Evolutionary conservation across 2,113 vertebrate species (phyloP), one percentile per base, ranked within the genome.

Genomic region (Pachyramphus minor): DNA sequence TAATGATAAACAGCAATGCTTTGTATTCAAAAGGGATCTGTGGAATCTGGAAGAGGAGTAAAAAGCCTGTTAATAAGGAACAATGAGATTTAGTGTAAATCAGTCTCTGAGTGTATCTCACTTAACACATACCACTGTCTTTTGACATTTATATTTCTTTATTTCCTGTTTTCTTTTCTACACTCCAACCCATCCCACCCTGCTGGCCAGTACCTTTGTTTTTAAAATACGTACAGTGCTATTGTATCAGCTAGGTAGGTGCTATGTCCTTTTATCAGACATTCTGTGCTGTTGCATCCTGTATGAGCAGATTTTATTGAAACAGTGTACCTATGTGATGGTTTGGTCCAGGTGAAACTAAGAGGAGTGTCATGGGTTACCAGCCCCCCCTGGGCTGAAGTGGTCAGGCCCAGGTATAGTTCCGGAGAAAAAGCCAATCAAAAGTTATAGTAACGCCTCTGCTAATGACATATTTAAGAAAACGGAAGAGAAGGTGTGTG

Each of bases 151-250:
- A 6, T 4, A 81, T 67, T 75, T 77, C 45, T 84, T 52, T 56
- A 80, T 45, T 91, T 83, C 12, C 13, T 78, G 4, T 3, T 94
- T 89, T 68, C 19, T 59, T 74, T 53, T n/a, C 21, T 42, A 55
- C 41, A 62, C 4, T 3, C 11, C 2, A 2, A 8, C 9, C 14
- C 23, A 10, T 5, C 4, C 8, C 7, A 9, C 2, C 2, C 11
- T 5, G 5, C 21, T 81, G 19, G 9, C 19, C 19, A 63, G 14
- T 55, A 50, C 11, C 14, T 45, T 5, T 6, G 79, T 80, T 49
- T 59, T n/a, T 12, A 14, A 73, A 55, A 41, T 55, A 15, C 27
- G 3, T 30, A 24, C 8, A 53, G 9, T 58, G 19, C 2, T 77
- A 20, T 84, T 42, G 11, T 37, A 41, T 33, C 12, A 59, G 8